Evolutionary conservation across 2,888 invertebrate genomes (phyloP), one percentile per base, ranked within the genome.

Genomic region (Steinernema carpocapsae): DNA sequence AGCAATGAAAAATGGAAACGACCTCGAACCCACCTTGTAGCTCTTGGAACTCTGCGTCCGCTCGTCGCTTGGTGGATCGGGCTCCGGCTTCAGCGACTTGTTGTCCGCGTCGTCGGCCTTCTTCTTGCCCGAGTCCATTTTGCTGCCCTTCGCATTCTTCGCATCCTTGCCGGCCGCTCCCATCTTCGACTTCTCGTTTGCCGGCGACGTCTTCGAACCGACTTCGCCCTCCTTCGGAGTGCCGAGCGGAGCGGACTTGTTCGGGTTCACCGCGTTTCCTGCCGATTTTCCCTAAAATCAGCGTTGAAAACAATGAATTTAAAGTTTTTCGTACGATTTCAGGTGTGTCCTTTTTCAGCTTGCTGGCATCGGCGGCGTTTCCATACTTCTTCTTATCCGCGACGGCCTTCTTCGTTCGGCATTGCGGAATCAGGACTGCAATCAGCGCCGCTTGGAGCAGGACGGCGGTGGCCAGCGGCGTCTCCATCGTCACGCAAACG

Each of bases 31-130:
- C 14, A 56, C 75, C 48, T 76, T 76, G 43, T 24, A 12, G 22
- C 76, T 71, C 29, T 52, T 75, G 52, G 32, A 22, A 4, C 42
- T 29, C 32, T 76, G 76, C 37, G 76, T 76, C n/a, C 72, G 74
- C 19, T 76, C 37, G 17, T 71, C 45, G 12, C 43, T 75, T 42
- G 74, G 70, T 4, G 43, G 74, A n/a, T 76, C 76, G 0, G 75
- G 75, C 37, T 76, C 71, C 4, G 59, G 72, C n/a, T 59, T 59
- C 37, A 70, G 17, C 4, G 56, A 56, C n/a, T n/a, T n/a, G n/a
- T n/a, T n/a, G n/a, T n/a, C n/a, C n/a, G n/a, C 48, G 17, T 7
- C 7, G 7, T 56, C 26, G n/a, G n/a, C 19, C 6, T 73, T 48
- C 32, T 56, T 73, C 70, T 56, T 56, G 0, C 22, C 24, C 29